Conservation (phyloP, 2,797 vertebrate genomes). For the Ataeniobius toweri region DNA sequence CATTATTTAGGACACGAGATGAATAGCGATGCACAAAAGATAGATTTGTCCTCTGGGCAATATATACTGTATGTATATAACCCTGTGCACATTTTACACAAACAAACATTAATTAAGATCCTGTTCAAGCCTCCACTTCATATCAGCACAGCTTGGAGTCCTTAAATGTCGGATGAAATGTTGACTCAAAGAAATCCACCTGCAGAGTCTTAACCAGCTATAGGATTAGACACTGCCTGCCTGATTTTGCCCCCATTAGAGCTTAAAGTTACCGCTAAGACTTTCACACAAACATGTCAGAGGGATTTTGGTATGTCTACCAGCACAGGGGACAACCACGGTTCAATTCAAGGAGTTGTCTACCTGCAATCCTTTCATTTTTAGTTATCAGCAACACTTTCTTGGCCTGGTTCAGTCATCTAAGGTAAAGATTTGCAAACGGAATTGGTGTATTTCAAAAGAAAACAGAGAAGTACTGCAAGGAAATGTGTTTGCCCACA, state of each 20-base stretch:
- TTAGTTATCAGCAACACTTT: background rate
- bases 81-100: constrained; percentile 65
- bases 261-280: constrained; percentile 59
- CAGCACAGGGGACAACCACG: constrained; percentile 37
- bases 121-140: constrained; percentile 19
- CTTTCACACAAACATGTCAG: constrained; percentile 70
- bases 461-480: too few relatives aligned
- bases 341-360: background rate
- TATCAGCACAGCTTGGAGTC: constrained; percentile 32
- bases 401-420: background rate
- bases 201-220: constrained; percentile 44
- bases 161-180: constrained; percentile 61
- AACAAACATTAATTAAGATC: constrained; percentile 44
- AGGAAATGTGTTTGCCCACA: background rate
- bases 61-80: constrained; percentile 19
- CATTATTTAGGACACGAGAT: constrained; percentile 61
- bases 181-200: constrained; percentile 68
- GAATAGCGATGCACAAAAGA: constrained; percentile 48
- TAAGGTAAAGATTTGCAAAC: background rate
- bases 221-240: constrained; percentile 58
- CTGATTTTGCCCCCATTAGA: constrained; percentile 43
- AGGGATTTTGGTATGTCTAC: constrained; percentile 45
- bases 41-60: constrained; percentile 30
- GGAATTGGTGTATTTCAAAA: background rate
- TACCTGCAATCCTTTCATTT: constrained; percentile 1